Conservation (phyloP, 1,140 invertebrate genomes). For the Oncopodura yosiiana region DNA sequence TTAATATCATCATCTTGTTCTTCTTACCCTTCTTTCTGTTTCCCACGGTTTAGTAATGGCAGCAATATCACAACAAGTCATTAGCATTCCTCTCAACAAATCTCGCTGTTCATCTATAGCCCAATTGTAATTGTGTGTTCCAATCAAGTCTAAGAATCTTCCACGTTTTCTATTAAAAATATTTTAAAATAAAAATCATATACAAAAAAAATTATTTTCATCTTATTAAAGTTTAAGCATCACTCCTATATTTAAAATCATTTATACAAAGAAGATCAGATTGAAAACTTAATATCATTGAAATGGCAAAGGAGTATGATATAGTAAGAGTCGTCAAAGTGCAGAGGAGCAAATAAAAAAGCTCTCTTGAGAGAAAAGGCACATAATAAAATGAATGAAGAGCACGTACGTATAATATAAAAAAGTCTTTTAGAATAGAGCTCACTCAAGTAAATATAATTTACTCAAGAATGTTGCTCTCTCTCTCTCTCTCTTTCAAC, state of each 20-base stretch:
- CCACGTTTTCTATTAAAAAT: conserved; percentile 58
- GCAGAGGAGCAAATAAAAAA: neutral
- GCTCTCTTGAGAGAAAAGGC: too few relatives aligned
- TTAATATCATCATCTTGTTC: conserved; percentile 1
- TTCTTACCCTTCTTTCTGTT: conserved; percentile 65
- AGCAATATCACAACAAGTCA: conserved; percentile 92
- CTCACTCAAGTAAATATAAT: too few relatives aligned
- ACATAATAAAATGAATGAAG: too few relatives aligned
- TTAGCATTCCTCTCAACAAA: conserved; percentile 78
- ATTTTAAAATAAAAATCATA: neutral
- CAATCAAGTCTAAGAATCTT: conserved; percentile 64
- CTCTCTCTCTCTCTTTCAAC: too few relatives aligned
- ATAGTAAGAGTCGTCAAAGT: neutral
- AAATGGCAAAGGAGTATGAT: neutral
- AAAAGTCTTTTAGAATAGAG: too few relatives aligned
- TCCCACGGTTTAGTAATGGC: conserved; percentile 95
- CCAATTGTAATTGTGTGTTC: conserved; percentile 54
- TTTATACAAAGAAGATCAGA: conserved; percentile 16
- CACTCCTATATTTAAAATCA: neutral
- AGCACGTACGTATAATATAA: too few relatives aligned
- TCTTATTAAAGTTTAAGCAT: neutral
- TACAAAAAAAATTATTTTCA: neutral
- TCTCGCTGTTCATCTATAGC: conserved; percentile 62
- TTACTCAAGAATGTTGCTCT: too few relatives aligned
- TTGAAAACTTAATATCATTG: conserved; percentile 33